Conservation (phyloP, 2,113 vertebrate species). For the Tachysurus vachellii region DNA sequence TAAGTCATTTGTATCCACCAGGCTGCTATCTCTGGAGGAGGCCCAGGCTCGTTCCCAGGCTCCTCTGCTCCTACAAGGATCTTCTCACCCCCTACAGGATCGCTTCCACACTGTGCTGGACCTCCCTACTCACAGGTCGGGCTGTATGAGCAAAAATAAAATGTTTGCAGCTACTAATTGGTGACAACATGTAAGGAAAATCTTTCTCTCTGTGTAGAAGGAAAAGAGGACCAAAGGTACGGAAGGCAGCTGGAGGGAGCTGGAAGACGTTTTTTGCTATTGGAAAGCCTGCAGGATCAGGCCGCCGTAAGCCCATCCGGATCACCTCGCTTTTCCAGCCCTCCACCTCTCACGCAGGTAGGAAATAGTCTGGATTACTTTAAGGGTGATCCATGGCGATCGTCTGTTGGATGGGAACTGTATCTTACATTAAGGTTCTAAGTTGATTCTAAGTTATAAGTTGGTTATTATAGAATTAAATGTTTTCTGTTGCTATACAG, state of each 20-base stretch:
- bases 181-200: background rate
- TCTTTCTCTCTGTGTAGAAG: constrained; percentile 54
- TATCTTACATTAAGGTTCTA: background rate
- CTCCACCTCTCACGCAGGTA: constrained; percentile 61
- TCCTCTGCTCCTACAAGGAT: constrained; percentile 59
- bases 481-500: background rate
- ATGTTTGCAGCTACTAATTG: background rate
- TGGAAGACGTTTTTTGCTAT: constrained; percentile 83
- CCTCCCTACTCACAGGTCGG: constrained; percentile 62
- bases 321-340: constrained; percentile 66
- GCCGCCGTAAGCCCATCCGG: constrained; percentile 69
- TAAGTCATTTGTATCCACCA: constrained; percentile 77
- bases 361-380: background rate
- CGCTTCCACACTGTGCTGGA: constrained; percentile 62
- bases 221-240: constrained; percentile 67
- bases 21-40: constrained; percentile 78
- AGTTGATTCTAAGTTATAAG: background rate
- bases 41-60: constrained; percentile 80
- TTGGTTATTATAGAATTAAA: background rate
- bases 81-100: constrained; percentile 52
- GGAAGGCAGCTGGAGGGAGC: constrained; percentile 74
- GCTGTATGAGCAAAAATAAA: background rate
- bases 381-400: background rate
- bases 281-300: constrained; percentile 68
- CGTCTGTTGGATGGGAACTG: background rate